phyloP scores from a whole-genome alignment of 2,888 invertebrate species.

The Archips xylosteana region DNA sequence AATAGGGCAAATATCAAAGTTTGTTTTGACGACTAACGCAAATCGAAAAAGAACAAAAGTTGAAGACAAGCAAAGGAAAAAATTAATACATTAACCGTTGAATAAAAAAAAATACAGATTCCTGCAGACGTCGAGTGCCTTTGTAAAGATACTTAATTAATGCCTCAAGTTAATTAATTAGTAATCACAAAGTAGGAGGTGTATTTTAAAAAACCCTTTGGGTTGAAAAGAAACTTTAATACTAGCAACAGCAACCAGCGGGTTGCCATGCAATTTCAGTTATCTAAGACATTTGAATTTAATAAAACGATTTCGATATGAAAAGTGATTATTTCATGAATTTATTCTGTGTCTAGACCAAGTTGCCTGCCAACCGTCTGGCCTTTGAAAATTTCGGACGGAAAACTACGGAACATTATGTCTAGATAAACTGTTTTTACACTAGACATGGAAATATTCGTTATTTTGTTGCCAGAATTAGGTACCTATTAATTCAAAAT shows the following conservation, averaged over 20 bases:
- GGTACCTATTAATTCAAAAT: neutral
- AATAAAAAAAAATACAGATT: neutral
- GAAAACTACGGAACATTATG: neutral
- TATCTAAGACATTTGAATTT: neutral
- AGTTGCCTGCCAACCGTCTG: slow-evolving; percentile 1
- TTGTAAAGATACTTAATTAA: neutral
- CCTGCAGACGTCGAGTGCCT: neutral
- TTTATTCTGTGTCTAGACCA: slow-evolving; percentile 19
- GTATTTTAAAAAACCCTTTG: neutral
- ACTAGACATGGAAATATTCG: neutral
- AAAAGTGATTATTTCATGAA: slow-evolving; percentile 5
- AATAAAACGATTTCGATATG: neutral
- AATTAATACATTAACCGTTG: neutral
- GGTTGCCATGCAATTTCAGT: neutral
- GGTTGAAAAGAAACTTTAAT: neutral
- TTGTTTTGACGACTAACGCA: neutral
- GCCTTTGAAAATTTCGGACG: slow-evolving; percentile 1
- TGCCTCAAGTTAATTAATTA: neutral
- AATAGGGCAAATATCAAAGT: too few relatives aligned
- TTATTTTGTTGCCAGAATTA: neutral
- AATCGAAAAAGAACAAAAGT: neutral
- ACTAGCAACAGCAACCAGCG: too few relatives aligned
- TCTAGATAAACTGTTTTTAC: neutral
- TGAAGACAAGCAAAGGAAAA: neutral
- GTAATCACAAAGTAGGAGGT: slow-evolving; percentile 5